These are phyloP conservation scores for Odontothrips loti DNA, from an alignment of 2,888 invertebrate genomes.

Conservation along the genomic window DNA sequence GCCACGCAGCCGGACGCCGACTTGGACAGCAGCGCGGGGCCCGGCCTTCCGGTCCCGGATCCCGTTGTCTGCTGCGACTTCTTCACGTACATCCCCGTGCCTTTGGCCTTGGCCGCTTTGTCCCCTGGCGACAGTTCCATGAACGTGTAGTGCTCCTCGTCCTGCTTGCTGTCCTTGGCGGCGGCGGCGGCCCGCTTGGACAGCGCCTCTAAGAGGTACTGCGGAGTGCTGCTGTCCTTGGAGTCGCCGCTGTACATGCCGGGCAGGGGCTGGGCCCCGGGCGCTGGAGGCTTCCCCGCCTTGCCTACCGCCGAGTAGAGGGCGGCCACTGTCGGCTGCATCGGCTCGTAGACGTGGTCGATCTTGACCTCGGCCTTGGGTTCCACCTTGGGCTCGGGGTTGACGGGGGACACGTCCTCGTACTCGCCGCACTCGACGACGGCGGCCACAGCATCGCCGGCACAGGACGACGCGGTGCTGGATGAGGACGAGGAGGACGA, in stretches of 20 bases:
- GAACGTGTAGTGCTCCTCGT: slow-evolving; percentile 18
- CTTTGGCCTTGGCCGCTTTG: background rate
- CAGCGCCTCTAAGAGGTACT: background rate
- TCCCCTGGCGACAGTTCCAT: background rate
- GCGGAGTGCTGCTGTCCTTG: background rate
- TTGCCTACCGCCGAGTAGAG: slow-evolving; percentile 7
- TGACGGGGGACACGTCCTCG: background rate
- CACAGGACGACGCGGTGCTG: background rate
- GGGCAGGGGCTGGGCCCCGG: slow-evolving; percentile 4
- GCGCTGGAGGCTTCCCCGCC: background rate
- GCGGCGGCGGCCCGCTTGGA: background rate
- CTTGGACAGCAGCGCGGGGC: background rate
- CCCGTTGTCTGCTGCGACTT: background rate
- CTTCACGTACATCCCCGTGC: background rate
- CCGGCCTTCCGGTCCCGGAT: background rate
- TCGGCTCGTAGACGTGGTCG: background rate
- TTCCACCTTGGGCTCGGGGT: background rate
- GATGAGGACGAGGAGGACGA: slow-evolving; percentile 28
- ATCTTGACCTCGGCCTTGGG: background rate
- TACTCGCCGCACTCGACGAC: slow-evolving; percentile 14
- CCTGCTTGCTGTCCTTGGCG: background rate
- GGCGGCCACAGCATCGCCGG: background rate
- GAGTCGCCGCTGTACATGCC: background rate
- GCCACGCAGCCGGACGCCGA: background rate
- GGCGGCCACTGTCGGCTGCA: background rate